Base-by-base conservation (phyloP, 2,888 invertebrate species). In the Muschampia plurimacula region DNA sequence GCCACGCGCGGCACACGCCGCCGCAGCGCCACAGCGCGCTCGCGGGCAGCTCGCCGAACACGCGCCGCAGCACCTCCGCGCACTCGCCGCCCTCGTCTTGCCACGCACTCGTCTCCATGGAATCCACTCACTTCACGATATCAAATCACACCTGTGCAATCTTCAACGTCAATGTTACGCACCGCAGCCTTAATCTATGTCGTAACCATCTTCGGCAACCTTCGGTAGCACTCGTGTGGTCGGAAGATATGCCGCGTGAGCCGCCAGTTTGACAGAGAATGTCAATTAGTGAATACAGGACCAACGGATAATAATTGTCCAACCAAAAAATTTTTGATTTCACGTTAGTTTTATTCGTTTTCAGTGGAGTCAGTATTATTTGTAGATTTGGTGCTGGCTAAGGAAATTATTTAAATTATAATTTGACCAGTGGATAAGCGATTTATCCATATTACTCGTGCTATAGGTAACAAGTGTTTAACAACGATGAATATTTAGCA, bases 1-100 rank as follows among this genome's bases (percentile, higher is more conserved):
- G 87, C 90, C 91, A 91, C 44, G 83, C 83, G 73, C 84, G 82
- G 74, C 90, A 90, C 76, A 78, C 83, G 69, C 77, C 80, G 22
- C 83, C 85, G 62, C 84, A 86, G 70, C 79, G 79, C 79, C 86
- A 82, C 81, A 89, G 80, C 73, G 78, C 80, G 12, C 12, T 73
- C 22, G 80, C 86, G 2, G 36, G 44, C 75, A 88, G 82, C 83
- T 83, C 77, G 74, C 75, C 49, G 74, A 90, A 82, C 80, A 87
- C 88, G 77, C 78, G 80, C 49, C 74, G 74, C 74, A 84, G 78
- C 72, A 74, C 83, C 65, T 44, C 15, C 67, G 63, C 76, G 49
- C 52, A 66, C 64, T 76, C 67, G 69, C 70, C 72, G 28, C 78
- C 78, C 15, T n/a, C 59, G 12, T 68, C 41, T 74, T 78, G 77